Percentiles rank a stretch among this genome's conserved stretches.
Conservation (phyloP, 64 coral and sea anemone genomes). For the Astreopora myriophthalma region DNA sequence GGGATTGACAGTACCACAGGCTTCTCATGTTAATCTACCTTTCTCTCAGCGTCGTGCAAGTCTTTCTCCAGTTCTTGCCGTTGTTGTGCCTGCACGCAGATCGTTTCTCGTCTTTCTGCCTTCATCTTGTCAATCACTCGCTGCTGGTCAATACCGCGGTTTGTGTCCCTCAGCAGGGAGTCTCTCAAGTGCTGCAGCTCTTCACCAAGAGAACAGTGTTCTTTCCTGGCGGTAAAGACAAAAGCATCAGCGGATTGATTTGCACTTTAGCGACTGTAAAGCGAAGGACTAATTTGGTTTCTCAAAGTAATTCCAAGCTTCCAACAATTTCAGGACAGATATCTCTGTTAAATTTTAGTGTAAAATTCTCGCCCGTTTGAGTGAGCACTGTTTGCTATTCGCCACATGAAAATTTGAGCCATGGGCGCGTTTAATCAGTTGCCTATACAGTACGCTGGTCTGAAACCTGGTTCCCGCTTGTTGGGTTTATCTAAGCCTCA, state of each 20-base stretch:
- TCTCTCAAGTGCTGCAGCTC: conserved; percentile 36
- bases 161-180: conserved; percentile 40
- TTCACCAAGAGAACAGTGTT: conserved; percentile 3
- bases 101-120: conserved; percentile 56
- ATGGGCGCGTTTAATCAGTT: no score
- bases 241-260: background rate
- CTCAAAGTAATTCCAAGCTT: no score
- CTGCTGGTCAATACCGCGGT: conserved; percentile 42
- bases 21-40: no score
- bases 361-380: no score
- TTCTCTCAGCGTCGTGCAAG: conserved; percentile 8
- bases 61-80: conserved; percentile 52
- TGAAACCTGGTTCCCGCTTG: no score
- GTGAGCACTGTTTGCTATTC: no score
- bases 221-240: background rate
- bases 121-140: conserved; percentile 58
- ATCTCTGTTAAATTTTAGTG: no score
- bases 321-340: no score
- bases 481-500: no score
- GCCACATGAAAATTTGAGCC: no score
- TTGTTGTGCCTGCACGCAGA: conserved; percentile 50
- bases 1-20: no score
- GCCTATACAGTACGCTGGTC: no score
- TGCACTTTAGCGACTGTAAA: background rate
- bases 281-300: background rate